Conservation (phyloP, 2,113 vertebrate species). For the Poicephalus gulielmi region DNA sequence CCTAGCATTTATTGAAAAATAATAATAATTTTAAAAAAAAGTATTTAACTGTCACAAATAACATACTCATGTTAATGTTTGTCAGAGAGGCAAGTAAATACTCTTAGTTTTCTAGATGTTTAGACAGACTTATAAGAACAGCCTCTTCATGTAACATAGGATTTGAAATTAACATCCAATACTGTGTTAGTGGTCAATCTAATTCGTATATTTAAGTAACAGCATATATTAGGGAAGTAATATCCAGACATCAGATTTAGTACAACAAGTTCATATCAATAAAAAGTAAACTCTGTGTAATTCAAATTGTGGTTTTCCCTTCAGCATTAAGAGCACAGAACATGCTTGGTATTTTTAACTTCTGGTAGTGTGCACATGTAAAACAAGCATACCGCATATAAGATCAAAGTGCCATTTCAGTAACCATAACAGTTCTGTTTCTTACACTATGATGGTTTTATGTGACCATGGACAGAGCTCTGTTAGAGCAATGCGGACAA, state of each 20-base stretch:
- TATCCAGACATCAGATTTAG: constrained; percentile 71
- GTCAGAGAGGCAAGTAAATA: constrained; percentile 75
- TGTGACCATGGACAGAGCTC: constrained; percentile 38
- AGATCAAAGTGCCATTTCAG: constrained; percentile 74
- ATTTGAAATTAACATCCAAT: constrained; percentile 70
- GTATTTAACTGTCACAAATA: constrained; percentile 70
- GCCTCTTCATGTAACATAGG: constrained; percentile 54
- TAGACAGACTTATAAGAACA: constrained; percentile 65
- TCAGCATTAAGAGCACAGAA: constrained; percentile 73
- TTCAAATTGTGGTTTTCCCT: constrained; percentile 77
- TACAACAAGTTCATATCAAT: constrained; percentile 75
- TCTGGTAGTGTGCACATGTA: constrained; percentile 73
- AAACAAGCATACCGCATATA: constrained; percentile 55
- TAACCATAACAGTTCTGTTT: constrained; percentile 58
- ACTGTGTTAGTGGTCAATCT: constrained; percentile 77
- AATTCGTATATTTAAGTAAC: constrained; percentile 66
- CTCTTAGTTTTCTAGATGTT: constrained; percentile 78
- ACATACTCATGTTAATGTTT: constrained; percentile 64
- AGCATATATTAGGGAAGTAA: constrained; percentile 72
- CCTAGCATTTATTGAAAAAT: constrained; percentile 39
- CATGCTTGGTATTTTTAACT: constrained; percentile 66
- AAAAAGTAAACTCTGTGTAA: constrained; percentile 79
- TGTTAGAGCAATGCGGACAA: constrained; percentile 39
- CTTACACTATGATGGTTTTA: constrained; percentile 68
- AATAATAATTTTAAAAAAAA: not conserved